Evolutionary conservation across 2,888 invertebrate genomes (phyloP), one percentile per base, ranked within the genome.

Genomic region (Hirtodrosophila alboralis): DNA sequence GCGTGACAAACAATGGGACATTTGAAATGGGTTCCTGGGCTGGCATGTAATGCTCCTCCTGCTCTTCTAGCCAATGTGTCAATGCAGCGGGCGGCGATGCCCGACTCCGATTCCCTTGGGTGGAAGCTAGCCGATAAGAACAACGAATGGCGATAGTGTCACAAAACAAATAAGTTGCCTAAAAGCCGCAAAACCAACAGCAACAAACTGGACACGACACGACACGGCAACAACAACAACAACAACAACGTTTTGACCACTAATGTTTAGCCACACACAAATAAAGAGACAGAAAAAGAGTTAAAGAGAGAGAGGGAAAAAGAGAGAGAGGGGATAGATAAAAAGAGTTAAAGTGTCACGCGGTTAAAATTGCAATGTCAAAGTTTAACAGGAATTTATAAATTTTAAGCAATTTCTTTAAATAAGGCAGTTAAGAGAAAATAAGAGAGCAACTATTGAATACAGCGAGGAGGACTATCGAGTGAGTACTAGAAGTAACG

Each of bases 161-260:
- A 49, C 79, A 85, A 67, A 74, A 77, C 84, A 84, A 85, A 83
- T 85, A 84, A 77, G 73, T 80, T 84, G 71, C 76, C 81, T 63
- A 79, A 71, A 80, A 76, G 60, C 83, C 83, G 69, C 83, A 79
- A 85, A 76, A 65, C 75, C 74, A 69, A 66, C 72, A 63, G 66
- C 66, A 74, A 45, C 69, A 69, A 69, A 71, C 48, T 60, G 47
- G 36, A 71, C 61, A 61, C 60, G 49, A n/a, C n/a, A 61, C 60
- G 49, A 44, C 30, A 62, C 52, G 47, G 34, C 63, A 58, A 40
- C 38, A 56, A 40, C 57, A 69, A 43, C 33, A 36, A 31, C 41
- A 65, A n/a, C n/a, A n/a, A n/a, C n/a, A n/a, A n/a, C n/a, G n/a
- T n/a, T 61, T 41, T 75, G 61, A 84, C 83, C 83, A 80, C 83